Evolutionary conservation across 2,113 vertebrate species (phyloP), one percentile per base, ranked within the genome.

Genomic region (Xiphorhynchus elegans): DNA sequence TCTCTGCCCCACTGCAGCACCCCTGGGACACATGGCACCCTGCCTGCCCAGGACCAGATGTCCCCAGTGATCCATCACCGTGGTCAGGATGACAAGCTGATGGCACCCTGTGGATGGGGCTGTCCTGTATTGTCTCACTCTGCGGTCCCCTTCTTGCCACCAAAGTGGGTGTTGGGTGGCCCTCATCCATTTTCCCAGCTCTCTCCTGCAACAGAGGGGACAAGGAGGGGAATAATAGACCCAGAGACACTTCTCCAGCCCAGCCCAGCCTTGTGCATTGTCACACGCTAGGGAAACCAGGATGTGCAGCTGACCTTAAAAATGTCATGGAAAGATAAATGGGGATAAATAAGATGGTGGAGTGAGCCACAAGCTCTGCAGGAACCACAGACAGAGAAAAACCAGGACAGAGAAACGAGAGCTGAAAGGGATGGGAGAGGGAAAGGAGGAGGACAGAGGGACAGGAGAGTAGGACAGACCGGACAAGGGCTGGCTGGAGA

Each of bases 181-280:
- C 31, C 24, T 29, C 0, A 0, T 20, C 25, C 10, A 5, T 66
- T 44, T 77, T 21, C 9, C 50, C 0, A 0, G 28, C n/a, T 49
- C 29, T 17, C 5, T n/a, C 37, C 17, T n/a, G 31, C 12, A 52
- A 44, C 39, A 42, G 59, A 63, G 33, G 13, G 20, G 11, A 3
- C 5, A 2, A 11, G 16, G 35, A 64, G 47, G 20, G 50, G 12
- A 74, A n/a, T 4, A 25, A 46, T 26, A 20, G 80, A 31, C 24
- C 13, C 0, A 0, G 78, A 25, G 74, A 35, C 82, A 47, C 29
- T 13, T 29, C 40, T 8, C 14, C 69, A 31, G n/a, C 14, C 35
- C 55, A 28, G 47, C 6, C 35, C 49, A 49, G 19, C 47, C 24
- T 26, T 1, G 5, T 3, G 6, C 59, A 20, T 14, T 0, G 0